These are phyloP conservation scores for Metridium senile DNA, from an alignment of 92 coral and sea anemone genomes.

Conservation along the genomic window DNA sequence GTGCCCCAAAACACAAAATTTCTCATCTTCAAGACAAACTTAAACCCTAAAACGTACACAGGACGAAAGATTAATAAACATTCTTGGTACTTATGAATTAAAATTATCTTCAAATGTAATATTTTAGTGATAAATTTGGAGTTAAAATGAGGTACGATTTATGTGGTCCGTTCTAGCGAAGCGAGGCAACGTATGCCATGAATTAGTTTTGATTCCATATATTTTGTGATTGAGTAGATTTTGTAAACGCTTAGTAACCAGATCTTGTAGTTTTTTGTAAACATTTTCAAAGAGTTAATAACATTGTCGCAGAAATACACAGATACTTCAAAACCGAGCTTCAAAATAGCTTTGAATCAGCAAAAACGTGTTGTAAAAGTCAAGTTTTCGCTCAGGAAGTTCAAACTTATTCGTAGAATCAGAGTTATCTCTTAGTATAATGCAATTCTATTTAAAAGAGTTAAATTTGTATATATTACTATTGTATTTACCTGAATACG, in stretches of 20 bases:
- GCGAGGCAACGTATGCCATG: neutral
- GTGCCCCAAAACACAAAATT: slow-evolving; percentile 10
- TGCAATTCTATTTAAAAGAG: neutral
- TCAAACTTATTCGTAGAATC: neutral
- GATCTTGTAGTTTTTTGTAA: neutral
- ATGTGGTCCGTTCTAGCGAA: neutral
- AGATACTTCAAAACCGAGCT: neutral
- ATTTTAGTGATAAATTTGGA: neutral
- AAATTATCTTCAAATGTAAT: neutral
- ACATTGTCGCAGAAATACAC: too few species aligned
- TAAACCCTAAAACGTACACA: neutral
- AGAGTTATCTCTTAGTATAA: neutral
- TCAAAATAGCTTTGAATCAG: neutral
- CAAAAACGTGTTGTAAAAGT: neutral
- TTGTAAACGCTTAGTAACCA: too few species aligned
- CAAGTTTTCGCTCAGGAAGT: neutral
- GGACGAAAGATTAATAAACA: neutral
- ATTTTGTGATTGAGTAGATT: neutral
- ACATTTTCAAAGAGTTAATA: too few species aligned
- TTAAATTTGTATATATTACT: neutral
- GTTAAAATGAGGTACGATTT: neutral
- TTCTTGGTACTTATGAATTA: neutral
- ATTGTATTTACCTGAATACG: neutral
- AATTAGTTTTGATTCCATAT: neutral
- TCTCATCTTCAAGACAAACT: neutral